Evolutionary conservation across 2,797 vertebrate species (phyloP).

Genomic region (Oreortyx pictus): DNA sequence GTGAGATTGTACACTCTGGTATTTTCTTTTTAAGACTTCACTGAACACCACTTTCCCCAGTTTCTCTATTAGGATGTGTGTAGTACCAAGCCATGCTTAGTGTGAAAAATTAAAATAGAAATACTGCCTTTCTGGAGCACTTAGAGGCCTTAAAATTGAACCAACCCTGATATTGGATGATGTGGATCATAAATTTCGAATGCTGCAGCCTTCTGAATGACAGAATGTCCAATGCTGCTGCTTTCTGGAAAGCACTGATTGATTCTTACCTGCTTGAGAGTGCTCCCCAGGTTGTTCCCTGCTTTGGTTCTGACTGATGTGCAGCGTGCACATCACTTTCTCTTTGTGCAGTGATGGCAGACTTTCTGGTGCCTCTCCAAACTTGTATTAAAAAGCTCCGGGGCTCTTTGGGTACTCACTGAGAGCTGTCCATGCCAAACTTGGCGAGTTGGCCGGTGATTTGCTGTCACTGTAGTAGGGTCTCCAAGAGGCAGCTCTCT

Average conservation of each 20-base stretch:
- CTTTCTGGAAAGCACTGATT: neutral
- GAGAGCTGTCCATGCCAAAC: neutral
- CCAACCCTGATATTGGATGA: neutral
- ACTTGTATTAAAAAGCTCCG: neutral
- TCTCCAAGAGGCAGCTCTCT: slow-evolving; percentile 40
- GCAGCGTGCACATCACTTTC: neutral
- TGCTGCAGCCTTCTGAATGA: neutral
- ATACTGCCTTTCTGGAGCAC: neutral
- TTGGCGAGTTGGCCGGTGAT: neutral
- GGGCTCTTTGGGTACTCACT: neutral
- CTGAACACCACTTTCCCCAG: neutral
- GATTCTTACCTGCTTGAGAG: neutral
- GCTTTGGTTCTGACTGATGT: neutral
- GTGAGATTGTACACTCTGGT: neutral
- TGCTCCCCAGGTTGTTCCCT: fast-evolving
- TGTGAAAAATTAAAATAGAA: neutral
- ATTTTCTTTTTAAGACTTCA: slow-evolving; percentile 30
- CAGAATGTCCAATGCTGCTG: neutral
- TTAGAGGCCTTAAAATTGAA: neutral
- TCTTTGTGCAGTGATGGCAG: neutral
- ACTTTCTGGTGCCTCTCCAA: slow-evolving; percentile 26
- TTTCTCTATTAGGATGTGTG: neutral
- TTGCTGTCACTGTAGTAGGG: neutral
- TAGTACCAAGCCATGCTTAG: neutral
- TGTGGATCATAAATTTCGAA: neutral